Evolutionary conservation across 2,797 vertebrate species (phyloP).

Genomic region (Silurus lanzhouensis): DNA sequence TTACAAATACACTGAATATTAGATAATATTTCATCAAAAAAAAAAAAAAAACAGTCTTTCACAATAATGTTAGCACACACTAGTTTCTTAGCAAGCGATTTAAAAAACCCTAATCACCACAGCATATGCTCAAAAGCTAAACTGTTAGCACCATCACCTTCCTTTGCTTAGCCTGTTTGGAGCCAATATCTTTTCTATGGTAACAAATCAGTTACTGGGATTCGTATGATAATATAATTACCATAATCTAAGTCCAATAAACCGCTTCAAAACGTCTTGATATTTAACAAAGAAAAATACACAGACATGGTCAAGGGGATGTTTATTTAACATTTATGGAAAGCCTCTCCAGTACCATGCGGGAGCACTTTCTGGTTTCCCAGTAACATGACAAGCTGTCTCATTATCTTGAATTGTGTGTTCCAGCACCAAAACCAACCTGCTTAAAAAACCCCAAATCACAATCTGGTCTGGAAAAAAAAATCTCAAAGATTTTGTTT

Average conservation of each 20-base stretch:
- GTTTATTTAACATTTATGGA: background rate
- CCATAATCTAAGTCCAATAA: background rate
- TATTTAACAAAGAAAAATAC: background rate
- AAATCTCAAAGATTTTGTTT: background rate
- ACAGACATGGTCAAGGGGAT: background rate
- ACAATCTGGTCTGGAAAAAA: background rate
- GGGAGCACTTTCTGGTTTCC: background rate
- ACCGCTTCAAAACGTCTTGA: background rate
- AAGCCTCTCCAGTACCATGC: background rate
- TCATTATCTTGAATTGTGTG: background rate
- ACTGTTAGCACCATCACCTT: background rate
- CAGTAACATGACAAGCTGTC: background rate
- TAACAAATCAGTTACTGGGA: background rate
- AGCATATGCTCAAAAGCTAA: background rate
- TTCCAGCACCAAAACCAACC: background rate
- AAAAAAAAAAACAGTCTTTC: too few relatives aligned
- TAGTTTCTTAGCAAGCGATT: background rate
- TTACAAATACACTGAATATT: constrained; percentile 13
- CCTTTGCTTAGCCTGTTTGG: background rate
- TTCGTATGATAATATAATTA: background rate
- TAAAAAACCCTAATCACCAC: background rate
- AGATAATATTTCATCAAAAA: background rate
- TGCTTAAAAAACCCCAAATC: background rate
- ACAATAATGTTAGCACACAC: background rate
- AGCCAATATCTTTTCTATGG: background rate